Conservation (phyloP, 2,113 vertebrate genomes). For the Urocitellus parryii region DNA sequence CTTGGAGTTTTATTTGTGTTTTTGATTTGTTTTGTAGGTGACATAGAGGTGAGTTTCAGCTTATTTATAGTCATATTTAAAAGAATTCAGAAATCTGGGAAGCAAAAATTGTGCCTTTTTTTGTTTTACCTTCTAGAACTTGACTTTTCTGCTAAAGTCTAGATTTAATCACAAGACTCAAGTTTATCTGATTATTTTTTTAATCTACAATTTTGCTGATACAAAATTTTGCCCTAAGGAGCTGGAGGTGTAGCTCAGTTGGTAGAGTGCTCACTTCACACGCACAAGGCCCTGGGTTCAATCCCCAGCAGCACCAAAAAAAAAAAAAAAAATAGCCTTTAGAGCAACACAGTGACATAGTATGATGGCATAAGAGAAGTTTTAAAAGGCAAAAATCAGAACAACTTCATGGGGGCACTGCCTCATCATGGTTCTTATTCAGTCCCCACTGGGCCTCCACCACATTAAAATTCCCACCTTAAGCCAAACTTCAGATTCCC, state of each 20-base stretch:
- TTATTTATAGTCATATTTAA: neutral
- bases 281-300: too few species aligned
- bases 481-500: neutral
- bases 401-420: neutral
- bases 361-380: neutral
- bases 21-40: neutral
- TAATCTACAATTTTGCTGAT: neutral
- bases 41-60: neutral
- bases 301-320: too few species aligned
- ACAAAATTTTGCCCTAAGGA: neutral
- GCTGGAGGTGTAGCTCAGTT: too few species aligned
- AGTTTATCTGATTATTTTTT: neutral
- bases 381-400: conserved; percentile 13
- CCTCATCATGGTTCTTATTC: neutral
- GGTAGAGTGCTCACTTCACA: too few species aligned
- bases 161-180: neutral
- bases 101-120: neutral
- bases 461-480: neutral
- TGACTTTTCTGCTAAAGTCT: neutral
- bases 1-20: neutral
- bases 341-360: neutral
- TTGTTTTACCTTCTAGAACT: neutral
- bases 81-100: conserved; percentile 24
- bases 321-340: neutral
- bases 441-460: neutral